Evolutionary conservation across 2,113 vertebrate genomes (phyloP).

Genomic region (Corvus moneduloides): DNA sequence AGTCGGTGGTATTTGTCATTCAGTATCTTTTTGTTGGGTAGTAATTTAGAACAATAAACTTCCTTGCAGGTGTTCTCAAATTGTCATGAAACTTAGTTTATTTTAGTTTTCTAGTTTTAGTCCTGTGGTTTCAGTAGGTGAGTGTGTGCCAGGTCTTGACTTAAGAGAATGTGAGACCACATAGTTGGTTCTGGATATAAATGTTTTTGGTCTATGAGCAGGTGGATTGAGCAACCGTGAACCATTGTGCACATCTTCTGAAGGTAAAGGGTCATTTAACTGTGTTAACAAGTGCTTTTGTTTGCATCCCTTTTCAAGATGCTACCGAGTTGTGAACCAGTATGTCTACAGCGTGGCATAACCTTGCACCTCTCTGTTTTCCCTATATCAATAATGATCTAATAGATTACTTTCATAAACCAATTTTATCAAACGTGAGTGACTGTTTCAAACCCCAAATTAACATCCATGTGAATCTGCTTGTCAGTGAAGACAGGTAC

Average conservation of each 20-base stretch:
- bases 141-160: not conserved
- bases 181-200: not conserved
- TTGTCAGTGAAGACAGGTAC: not conserved
- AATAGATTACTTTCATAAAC: not conserved
- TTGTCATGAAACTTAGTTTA: not conserved
- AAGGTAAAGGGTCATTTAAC: not conserved
- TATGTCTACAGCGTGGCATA: not conserved
- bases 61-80: not conserved
- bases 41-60: not conserved
- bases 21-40: not conserved
- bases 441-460: not conserved
- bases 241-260: not conserved
- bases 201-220: not conserved
- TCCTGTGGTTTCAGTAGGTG: not conserved
- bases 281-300: not conserved
- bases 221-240: not conserved
- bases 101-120: not conserved
- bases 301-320: not conserved
- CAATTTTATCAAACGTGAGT: not conserved
- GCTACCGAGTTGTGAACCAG: not conserved
- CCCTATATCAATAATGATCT: not conserved
- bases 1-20: not conserved
- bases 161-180: not conserved
- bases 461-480: not conserved
- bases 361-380: not conserved